phyloP scores from a whole-genome alignment of 2,797 vertebrate genomes.

The Pseudotriccus pelzelni region DNA sequence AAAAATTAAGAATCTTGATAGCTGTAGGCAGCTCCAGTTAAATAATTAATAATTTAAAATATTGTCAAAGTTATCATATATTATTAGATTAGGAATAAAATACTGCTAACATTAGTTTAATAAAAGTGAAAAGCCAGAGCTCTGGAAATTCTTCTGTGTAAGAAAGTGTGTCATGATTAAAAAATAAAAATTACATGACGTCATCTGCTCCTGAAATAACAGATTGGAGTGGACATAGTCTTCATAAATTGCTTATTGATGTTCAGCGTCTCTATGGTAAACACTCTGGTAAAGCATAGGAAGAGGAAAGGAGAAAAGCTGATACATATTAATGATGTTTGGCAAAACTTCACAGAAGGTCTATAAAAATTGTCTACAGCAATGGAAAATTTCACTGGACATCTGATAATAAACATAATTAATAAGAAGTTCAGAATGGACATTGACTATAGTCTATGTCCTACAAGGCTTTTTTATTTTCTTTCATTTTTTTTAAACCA shows the following conservation, averaged over 20 bases:
- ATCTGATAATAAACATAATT: not conserved
- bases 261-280: not conserved
- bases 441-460: not conserved
- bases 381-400: not conserved
- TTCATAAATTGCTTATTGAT: not conserved
- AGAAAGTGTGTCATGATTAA: not conserved
- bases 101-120: not conserved
- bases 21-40: not conserved
- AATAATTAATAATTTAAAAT: not conserved
- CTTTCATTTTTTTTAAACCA: not conserved
- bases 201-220: not conserved
- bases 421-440: not conserved
- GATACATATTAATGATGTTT: not conserved
- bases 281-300: not conserved
- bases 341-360: not conserved
- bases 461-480: not conserved
- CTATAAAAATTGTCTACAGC: not conserved
- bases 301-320: not conserved
- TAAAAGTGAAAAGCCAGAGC: not conserved
- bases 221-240: not conserved
- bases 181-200: not conserved
- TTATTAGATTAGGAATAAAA: not conserved
- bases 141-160: not conserved
- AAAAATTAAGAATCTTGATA: not conserved
- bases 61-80: not conserved